Evolutionary conservation across 1,140 invertebrate genomes (phyloP).

Genomic region (Philaenus spumarius): DNA sequence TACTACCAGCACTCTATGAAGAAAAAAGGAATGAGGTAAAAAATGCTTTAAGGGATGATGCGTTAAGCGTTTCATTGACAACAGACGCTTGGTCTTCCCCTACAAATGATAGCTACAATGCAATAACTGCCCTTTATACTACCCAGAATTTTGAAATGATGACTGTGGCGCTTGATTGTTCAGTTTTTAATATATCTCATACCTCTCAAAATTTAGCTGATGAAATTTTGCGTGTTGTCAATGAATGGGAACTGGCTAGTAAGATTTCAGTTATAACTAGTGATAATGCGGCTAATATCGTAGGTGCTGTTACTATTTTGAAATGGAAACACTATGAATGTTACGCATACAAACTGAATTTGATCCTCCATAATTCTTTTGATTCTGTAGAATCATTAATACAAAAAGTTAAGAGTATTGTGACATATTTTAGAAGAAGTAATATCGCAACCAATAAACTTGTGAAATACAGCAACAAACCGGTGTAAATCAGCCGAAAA

Average conservation of each 20-base stretch:
- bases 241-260: background rate
- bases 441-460: background rate
- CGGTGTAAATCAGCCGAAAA: background rate
- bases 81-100: background rate
- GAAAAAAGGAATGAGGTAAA: background rate
- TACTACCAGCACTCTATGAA: background rate
- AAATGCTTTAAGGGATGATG: too few relatives aligned
- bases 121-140: background rate
- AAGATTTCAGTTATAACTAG: background rate
- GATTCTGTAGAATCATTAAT: background rate
- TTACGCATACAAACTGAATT: background rate
- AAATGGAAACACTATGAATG: background rate
- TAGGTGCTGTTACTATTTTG: background rate
- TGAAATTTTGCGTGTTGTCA: background rate
- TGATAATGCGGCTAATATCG: background rate
- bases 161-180: background rate
- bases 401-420: background rate
- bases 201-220: slow-evolving; percentile 2
- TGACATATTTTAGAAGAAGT: background rate
- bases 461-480: background rate
- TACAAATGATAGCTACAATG: background rate
- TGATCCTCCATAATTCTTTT: background rate
- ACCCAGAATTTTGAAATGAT: background rate
- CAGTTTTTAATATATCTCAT: background rate
- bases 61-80: background rate